These are phyloP conservation scores for Margarornis squamiger DNA, from an alignment of 2,797 vertebrate genomes.

Conservation along the genomic window DNA sequence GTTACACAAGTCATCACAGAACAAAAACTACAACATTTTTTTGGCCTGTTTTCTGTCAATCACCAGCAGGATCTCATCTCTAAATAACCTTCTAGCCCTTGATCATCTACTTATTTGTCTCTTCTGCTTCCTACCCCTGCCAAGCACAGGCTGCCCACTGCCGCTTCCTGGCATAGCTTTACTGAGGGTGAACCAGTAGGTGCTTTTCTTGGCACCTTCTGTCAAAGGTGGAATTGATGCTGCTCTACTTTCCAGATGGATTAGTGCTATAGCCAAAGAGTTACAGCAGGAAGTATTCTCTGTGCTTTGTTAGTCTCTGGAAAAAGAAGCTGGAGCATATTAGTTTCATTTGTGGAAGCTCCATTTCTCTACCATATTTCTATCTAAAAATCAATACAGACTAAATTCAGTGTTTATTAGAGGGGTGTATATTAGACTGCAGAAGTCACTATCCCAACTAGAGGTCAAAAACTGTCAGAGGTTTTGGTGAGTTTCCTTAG, in stretches of 20 bases:
- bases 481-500: background rate
- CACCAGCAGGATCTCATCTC: background rate
- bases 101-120: background rate
- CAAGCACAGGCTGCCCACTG: background rate
- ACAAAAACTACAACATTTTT: background rate
- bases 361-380: background rate
- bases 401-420: background rate
- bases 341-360: background rate
- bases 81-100: background rate
- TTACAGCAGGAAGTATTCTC: background rate
- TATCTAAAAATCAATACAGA: background rate
- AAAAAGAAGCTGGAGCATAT: background rate
- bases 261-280: background rate
- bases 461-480: background rate
- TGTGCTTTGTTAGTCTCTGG: background rate
- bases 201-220: background rate
- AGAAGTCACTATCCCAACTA: background rate
- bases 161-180: background rate
- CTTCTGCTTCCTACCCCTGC: background rate
- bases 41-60: background rate
- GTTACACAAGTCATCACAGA: background rate
- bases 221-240: background rate
- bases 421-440: background rate
- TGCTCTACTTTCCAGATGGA: background rate
- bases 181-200: background rate